Percentiles rank a stretch among this genome's conserved stretches.
Conservation (phyloP, 2,888 invertebrate species). For the Branchinecta sandiegonensis region DNA sequence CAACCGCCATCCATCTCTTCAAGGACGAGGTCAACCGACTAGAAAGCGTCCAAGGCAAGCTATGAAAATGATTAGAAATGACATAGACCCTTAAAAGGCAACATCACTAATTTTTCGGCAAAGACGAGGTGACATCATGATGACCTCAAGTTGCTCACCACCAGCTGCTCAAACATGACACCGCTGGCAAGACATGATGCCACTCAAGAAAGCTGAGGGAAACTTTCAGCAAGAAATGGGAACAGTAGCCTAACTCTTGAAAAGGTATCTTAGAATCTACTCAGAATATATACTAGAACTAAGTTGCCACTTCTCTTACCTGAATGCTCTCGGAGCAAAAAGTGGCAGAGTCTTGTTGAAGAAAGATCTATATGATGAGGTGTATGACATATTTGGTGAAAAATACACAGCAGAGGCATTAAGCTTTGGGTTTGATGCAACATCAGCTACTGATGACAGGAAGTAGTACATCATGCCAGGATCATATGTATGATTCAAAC, state of each 20-base stretch:
- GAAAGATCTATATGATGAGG: slow-evolving; percentile 83
- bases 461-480: slow-evolving; percentile 98
- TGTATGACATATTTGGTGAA: slow-evolving; percentile 81
- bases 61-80: too few relatives aligned
- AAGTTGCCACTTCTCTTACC: slow-evolving; percentile 33
- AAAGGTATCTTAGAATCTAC: slow-evolving; percentile 14
- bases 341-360: slow-evolving; percentile 89
- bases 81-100: too few relatives aligned
- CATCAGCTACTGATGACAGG: slow-evolving; percentile 83
- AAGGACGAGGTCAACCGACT: too few relatives aligned
- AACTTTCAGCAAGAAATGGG: background rate
- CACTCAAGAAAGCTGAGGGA: too few relatives aligned
- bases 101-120: too few relatives aligned
- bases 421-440: slow-evolving; percentile 76
- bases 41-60: too few relatives aligned
- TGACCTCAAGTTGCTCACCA: too few relatives aligned
- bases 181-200: too few relatives aligned
- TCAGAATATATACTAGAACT: background rate
- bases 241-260: slow-evolving; percentile 17
- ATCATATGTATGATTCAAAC: slow-evolving; percentile 81
- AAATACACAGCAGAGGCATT: slow-evolving; percentile 89
- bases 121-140: too few relatives aligned
- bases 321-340: slow-evolving; percentile 81
- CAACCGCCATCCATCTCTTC: too few relatives aligned
- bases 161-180: too few relatives aligned